Percentiles rank a stretch among this genome's conserved stretches.
phyloP scores from a whole-genome alignment of 1,140 invertebrate species.

The Adelges cooleyi region DNA sequence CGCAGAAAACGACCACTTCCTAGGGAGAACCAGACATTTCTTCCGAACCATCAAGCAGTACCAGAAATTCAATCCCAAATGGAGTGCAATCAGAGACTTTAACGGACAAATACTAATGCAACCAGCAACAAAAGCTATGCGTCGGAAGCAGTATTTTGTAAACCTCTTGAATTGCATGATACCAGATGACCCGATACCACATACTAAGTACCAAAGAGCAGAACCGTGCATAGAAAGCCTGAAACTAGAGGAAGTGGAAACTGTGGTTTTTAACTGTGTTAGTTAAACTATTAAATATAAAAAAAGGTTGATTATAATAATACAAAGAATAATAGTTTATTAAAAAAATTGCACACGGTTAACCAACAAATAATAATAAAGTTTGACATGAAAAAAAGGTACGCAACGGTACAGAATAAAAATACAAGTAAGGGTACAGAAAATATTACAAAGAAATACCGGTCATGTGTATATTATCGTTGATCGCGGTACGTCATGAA shows the following conservation, averaged over 20 bases:
- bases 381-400: too few species aligned
- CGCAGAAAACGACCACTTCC: neutral
- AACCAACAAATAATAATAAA: too few species aligned
- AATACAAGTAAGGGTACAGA: too few species aligned
- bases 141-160: neutral
- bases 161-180: neutral
- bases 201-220: neutral
- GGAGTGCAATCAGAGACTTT: neutral
- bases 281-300: too few species aligned
- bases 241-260: neutral
- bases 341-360: too few species aligned
- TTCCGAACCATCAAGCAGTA: neutral
- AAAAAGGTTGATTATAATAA: too few species aligned
- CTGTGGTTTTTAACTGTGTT: neutral
- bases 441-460: too few species aligned
- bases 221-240: neutral
- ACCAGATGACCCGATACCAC: neutral
- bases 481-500: too few species aligned
- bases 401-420: too few species aligned
- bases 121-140: neutral
- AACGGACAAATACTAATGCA: neutral
- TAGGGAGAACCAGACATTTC: neutral
- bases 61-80: neutral
- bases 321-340: too few species aligned
- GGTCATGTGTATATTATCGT: too few species aligned